A percentile compares a stretch with the other conserved stretches of the same genome.
Conservation (phyloP, 2,797 vertebrate species). For the Acanthopagrus latus region DNA sequence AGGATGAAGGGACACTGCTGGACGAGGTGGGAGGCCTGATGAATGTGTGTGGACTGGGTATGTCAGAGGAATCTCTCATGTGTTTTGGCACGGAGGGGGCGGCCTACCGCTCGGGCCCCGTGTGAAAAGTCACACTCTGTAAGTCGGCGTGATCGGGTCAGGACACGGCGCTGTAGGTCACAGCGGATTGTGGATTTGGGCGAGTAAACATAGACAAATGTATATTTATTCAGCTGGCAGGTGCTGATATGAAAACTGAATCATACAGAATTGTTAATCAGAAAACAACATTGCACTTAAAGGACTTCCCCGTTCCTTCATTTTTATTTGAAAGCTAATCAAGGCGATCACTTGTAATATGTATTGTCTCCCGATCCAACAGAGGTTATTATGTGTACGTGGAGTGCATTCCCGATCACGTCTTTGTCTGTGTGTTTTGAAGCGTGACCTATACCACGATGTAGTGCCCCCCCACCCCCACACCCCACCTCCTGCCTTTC, state of each 20-base stretch:
- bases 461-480: neutral
- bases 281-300: conserved; percentile 12
- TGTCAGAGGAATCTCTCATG: conserved; percentile 56
- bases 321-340: conserved; percentile 21
- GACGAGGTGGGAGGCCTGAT: conserved; percentile 70
- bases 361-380: conserved; percentile 9
- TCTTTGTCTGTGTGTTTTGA: conserved; percentile 57
- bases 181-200: conserved; percentile 17
- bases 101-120: conserved; percentile 40
- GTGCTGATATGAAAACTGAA: conserved; percentile 21
- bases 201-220: conserved; percentile 11
- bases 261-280: neutral
- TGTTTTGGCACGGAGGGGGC: conserved; percentile 53
- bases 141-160: conserved; percentile 37
- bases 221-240: conserved; percentile 19
- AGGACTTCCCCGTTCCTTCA: neutral
- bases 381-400: conserved; percentile 17
- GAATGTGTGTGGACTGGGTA: conserved; percentile 63
- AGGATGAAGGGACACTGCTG: conserved; percentile 77
- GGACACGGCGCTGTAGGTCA: conserved; percentile 23
- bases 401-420: conserved; percentile 34
- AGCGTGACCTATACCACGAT: conserved; percentile 58
- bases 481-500: conserved; percentile 39
- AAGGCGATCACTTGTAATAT: conserved; percentile 1
- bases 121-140: conserved; percentile 64